Base-by-base conservation (phyloP, 2,888 invertebrate species). In the Cryptocephalus moraei region DNA sequence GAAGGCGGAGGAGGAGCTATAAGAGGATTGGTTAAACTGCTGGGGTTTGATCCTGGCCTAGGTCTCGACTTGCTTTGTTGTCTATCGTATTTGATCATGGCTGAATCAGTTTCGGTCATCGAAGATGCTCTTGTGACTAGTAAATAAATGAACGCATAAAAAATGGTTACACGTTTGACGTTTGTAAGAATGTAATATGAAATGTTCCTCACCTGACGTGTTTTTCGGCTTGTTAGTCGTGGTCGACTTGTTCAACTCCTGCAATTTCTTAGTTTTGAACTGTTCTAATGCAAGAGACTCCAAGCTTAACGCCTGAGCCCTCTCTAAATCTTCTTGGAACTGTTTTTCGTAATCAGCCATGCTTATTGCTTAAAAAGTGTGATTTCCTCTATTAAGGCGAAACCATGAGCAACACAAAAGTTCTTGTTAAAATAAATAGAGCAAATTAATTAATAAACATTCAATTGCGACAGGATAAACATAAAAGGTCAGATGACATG, bases 221-320 rank as follows among this genome's bases (percentile, higher is more conserved):
- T 56, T 61, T 51, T 57, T 61, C 33, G 52, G 49, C 36, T 47
- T 55, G 11, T 51, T 47, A 32, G 53, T 48, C 3, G 53, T 50
- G 9, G 52, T 44, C 44, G 49, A 52, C 46, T 59, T 55, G 53
- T 61, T 62, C 45, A 67, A 53, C 56, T 69, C 65, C 51, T 68
- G 65, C 44, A 68, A 46, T 47, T 77, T 74, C 68, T 82, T 86
- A 69, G 82, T 81, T 53, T 85, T 78, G 68, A 86, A 90, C 65
- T 88, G 84, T 64, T 91, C 90, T 56, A 90, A 73, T 38, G 89
- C 90, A 56, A 89, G 75, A 62, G 86, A 88, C 73, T 91, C 91
- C 64, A 91, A 74, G 72, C 91, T 91, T 42, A 91, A 73, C 44
- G 91, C 90, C 66, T 87, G 88, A 1, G 91, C 91, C 68, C 85